Evolutionary conservation across 2,888 invertebrate species (phyloP).

Genomic region (Tridacna gigas): DNA sequence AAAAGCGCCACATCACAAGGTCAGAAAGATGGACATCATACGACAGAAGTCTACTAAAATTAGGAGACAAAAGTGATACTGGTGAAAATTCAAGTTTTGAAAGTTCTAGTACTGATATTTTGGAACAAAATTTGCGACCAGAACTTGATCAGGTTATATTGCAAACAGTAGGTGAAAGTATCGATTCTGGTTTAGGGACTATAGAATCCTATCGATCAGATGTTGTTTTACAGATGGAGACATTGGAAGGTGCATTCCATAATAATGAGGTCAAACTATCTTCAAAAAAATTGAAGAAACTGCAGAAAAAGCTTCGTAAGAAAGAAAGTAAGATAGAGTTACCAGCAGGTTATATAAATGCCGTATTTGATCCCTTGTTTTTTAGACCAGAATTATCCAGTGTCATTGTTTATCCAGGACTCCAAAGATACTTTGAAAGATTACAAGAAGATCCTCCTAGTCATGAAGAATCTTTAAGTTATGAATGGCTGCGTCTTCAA

Average conservation of each 20-base stretch:
- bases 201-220: not conserved
- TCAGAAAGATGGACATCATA: not conserved
- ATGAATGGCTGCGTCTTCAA: too few species aligned
- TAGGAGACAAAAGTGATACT: not conserved
- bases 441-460: too few species aligned
- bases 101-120: not conserved
- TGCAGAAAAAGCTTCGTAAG: too few species aligned
- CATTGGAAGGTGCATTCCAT: not conserved
- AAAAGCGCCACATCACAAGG: too few species aligned
- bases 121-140: not conserved
- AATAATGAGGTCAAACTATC: not conserved
- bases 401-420: too few species aligned
- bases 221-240: not conserved
- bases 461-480: too few species aligned
- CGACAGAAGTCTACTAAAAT: not conserved
- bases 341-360: too few species aligned
- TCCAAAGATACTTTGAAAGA: too few species aligned
- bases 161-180: not conserved
- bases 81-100: not conserved
- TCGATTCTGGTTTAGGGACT: not conserved
- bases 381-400: too few species aligned
- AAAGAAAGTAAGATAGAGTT: too few species aligned
- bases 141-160: not conserved
- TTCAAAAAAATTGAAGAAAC: too few species aligned
- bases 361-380: too few species aligned